Base-by-base conservation (phyloP, 2,113 vertebrate genomes). In the Eublepharis macularius region DNA sequence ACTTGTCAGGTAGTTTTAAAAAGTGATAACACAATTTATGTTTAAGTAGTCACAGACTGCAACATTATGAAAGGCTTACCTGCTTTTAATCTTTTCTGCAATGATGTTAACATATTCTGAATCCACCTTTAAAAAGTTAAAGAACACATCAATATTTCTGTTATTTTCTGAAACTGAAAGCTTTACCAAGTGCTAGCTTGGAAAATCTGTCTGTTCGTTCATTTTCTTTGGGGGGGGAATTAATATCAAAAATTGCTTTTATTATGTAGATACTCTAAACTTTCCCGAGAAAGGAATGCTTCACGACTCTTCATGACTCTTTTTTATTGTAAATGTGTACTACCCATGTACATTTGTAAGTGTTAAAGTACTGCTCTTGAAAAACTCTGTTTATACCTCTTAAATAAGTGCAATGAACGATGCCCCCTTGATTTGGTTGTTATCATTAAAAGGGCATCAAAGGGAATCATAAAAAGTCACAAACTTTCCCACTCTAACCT, bases 71-170 rank as follows among this genome's bases (percentile, higher is more conserved):
- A 66, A 19, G 51, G 95, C 97, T 97, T 92, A 99, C 98, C 89
- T 96, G 54, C 80, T 90, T 90, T 88, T 94, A 88, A 98, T 68
- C 82, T 70, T 96, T 84, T 95, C 85, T 88, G 96, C 96, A 82
- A 98, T 36, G 57, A 75, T 93, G 60, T 86, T 88, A 80, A 98
- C 93, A 85, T 97, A 98, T 1, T 92, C 87, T 68, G 66, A 66
- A 78, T 98, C 92, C 76, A 94, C 95, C 98, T 98, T 9, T 80
- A 92, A 83, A 92, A 91, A 34, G 90, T n/a, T 41, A 87, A 83
- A 76, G 85, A 87, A 34, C 5, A 12, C 0, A 19, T 12, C 26
- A 89, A 89, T 11, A 90, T 41, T 32, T 81, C 10, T 51, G 78
- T 39, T 60, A 81, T 76, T 90, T 82, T 85, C 84, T 45, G 1